These are phyloP conservation scores for Dipodomys stephensi DNA, from an alignment of 2,113 vertebrate species.

Conservation along the genomic window DNA sequence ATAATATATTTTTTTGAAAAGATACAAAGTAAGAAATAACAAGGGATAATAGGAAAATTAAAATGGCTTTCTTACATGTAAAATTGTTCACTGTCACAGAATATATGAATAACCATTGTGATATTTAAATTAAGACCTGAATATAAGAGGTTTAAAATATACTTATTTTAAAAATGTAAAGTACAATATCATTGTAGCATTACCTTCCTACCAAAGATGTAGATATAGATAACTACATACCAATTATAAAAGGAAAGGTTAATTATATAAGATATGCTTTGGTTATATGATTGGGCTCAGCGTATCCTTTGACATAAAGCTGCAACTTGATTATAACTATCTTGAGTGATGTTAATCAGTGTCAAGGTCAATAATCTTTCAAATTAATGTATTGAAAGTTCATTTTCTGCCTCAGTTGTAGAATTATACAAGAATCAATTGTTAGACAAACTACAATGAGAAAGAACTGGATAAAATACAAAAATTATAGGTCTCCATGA, in stretches of 20 bases:
- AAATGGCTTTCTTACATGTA: not conserved
- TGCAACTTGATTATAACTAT: constrained; percentile 39
- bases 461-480: not conserved
- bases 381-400: constrained; percentile 46
- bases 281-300: not conserved
- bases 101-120: not conserved
- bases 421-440: constrained; percentile 17
- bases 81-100: not conserved
- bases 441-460: constrained; percentile 36
- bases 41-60: not conserved
- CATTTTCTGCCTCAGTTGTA: not conserved
- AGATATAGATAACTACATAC: constrained; percentile 2
- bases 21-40: not conserved
- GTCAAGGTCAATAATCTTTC: constrained; percentile 21
- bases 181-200: constrained; percentile 2
- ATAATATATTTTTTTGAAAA: not conserved
- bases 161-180: not conserved
- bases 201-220: not conserved
- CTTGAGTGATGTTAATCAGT: constrained; percentile 40
- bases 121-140: constrained; percentile 14
- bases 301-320: not conserved
- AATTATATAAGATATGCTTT: constrained; percentile 45
- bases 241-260: constrained; percentile 32
- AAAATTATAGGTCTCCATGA: constrained; percentile 50
- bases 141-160: not conserved